Evolutionary conservation across 2,797 vertebrate species (phyloP), one percentile per base, ranked within the genome.

Genomic region (Acanthurus leucopareius): DNA sequence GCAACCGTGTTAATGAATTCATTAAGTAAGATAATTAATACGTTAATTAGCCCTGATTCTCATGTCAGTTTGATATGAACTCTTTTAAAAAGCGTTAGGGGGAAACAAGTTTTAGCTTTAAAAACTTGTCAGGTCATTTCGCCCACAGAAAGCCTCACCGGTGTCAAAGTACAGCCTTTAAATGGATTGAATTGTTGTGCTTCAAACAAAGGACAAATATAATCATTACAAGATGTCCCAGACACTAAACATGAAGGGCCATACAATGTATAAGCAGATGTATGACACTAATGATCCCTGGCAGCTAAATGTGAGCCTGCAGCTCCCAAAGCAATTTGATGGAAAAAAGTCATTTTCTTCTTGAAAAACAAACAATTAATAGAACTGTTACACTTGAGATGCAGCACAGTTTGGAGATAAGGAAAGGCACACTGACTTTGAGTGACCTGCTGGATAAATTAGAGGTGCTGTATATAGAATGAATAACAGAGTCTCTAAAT

Each of bases 21-120:
- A 85, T 79, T 65, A 77, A 73, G 47, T 4, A 51, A 82, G 52
- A 10, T 63, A 65, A 88, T 85, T 86, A 79, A 77, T 59, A 51
- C 52, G 22, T 65, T 58, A 80, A 76, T 82, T 48, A 56, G 28
- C 52, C 8, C 53, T 38, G 20, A 65, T 62, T 79, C 40, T 58
- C 19, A 56, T 60, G 17, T 25, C 19, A 16, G 60, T 64, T 72
- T 60, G 22, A 60, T 25, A 52, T 54, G 5, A 69, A 25, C 38
- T 38, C 32, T 13, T 22, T 82, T 28, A 28, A 38, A 44, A 75
- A 59, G 58, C 77, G 44, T 48, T n/a, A 73, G 44, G 4, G 4
- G 38, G 51, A 59, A 25, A 40, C 25, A 45, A 16, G 45, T 60
- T 32, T 44, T 17, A 28, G 16, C 9, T 38, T 32, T 38, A 19